Conservation (phyloP, 1,140 invertebrate genomes). For the Drosophila eugracilis region DNA sequence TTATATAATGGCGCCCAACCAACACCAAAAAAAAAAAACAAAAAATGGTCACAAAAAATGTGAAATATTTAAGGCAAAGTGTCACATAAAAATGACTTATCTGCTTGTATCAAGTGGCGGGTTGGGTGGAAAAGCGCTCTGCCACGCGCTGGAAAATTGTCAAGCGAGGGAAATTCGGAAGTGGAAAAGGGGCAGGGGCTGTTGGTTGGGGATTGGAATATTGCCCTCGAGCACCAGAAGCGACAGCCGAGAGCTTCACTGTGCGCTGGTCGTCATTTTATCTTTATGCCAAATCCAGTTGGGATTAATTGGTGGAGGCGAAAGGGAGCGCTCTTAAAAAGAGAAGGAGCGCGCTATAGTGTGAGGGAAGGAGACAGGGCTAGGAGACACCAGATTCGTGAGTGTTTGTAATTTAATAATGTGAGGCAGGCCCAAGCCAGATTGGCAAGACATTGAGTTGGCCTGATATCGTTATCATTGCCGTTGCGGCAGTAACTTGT, state of each 20-base stretch:
- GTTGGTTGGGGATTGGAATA: slow-evolving; percentile 41
- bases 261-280: slow-evolving; percentile 66
- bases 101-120: slow-evolving; percentile 76
- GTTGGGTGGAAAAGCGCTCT: slow-evolving; percentile 51
- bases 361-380: neutral
- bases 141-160: slow-evolving; percentile 79
- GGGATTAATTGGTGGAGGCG: slow-evolving; percentile 76
- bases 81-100: slow-evolving; percentile 84
- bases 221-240: slow-evolving; percentile 60
- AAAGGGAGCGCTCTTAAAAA: slow-evolving; percentile 19
- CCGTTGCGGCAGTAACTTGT: slow-evolving; percentile 34
- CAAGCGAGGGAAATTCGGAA: slow-evolving; percentile 48
- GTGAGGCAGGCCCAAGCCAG: slow-evolving; percentile 57
- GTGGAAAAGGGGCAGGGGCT: slow-evolving; percentile 6
- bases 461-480: slow-evolving; percentile 62
- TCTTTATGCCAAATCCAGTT: slow-evolving; percentile 82
- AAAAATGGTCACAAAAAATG: slow-evolving; percentile 70
- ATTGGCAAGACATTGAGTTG: slow-evolving; percentile 17
- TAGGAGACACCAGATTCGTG: slow-evolving; percentile 40
- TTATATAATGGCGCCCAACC: slow-evolving; percentile 59
- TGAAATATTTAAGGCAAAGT: slow-evolving; percentile 84
- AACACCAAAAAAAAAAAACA: slow-evolving; percentile 11
- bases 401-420: slow-evolving; percentile 80
- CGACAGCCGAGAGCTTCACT: slow-evolving; percentile 35
- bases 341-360: neutral